Base-by-base conservation (phyloP, 92 coral and sea anemone species). In the Pocillopora meandrina region DNA sequence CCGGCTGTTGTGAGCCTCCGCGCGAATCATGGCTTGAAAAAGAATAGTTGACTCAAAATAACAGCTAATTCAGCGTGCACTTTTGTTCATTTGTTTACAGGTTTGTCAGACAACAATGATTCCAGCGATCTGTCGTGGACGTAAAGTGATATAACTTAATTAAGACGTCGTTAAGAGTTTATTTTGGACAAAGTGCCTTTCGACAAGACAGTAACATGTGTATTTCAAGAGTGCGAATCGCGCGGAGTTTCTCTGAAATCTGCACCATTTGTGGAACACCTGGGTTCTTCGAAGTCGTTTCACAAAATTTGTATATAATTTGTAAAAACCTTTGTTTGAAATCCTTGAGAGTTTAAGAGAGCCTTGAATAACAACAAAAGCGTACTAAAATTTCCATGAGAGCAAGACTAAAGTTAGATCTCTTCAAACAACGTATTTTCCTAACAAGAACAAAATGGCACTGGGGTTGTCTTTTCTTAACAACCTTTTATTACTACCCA, bases 81-180 rank as follows among this genome's bases (percentile, higher is more conserved):
- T 56, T 63, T 59, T 35, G 36, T 70, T 81, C 60, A 80, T 57
- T 56, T 57, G 23, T 81, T 81, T 81, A 81, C 75, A 71, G 36
- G 56, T 81, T 81, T 59, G 76, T 80, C 59, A 69, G 60, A 34
- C 66, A 68, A 23, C 64, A 57, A 69, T 80, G 12, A 16, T 70
- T 6, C 56, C 16, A 55, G 52, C 2, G 52, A 42, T 3, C 26
- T 13, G 57, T n/a, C 69, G 63, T 75, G 62, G 63, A 16, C 61
- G 14, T n/a, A 60, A 77, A 61, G 19, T 64, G 72, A 63, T 79
- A 61, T 49, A 73, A 73, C 86, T 83, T 47, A 70, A 73, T 82
- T 82, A 82, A 82, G 72, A 72, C 63, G 86, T 72, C 80, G 55
- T 82, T 82, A 73, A 62, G 23, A 83, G 80, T 52, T 55, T 36